These are phyloP conservation scores for Trachythela sp. DNA, from an alignment of 64 coral and sea anemone species.

Conservation along the genomic window DNA sequence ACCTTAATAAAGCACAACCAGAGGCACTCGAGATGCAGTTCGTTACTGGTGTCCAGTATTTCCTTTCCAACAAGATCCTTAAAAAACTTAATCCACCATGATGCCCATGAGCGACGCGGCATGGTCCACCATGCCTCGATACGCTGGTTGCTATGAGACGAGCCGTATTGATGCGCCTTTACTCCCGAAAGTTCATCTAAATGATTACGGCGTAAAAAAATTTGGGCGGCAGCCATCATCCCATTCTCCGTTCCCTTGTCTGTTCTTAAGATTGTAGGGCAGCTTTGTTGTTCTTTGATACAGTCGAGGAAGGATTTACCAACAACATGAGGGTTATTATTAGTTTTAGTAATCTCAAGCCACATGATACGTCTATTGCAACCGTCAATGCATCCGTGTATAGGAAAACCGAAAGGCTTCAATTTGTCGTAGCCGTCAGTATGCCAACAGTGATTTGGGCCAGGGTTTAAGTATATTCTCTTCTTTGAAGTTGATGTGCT, in stretches of 20 bases:
- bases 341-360: slow-evolving; percentile 21
- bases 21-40: background rate
- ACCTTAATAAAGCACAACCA: background rate
- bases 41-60: background rate
- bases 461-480: background rate
- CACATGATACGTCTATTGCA: slow-evolving; percentile 14
- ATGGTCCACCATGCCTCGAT: background rate
- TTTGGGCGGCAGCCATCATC: background rate
- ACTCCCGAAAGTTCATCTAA: background rate
- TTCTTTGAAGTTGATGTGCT: background rate
- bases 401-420: background rate
- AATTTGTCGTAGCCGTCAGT: background rate
- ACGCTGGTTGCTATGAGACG: too few species aligned
- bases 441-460: background rate
- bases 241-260: slow-evolving; percentile 33
- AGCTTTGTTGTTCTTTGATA: background rate
- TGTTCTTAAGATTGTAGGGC: background rate
- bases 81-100: background rate
- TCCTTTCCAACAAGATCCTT: background rate
- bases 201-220: background rate
- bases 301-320: too few species aligned
- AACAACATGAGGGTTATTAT: too few species aligned
- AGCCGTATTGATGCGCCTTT: background rate
- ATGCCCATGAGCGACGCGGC: background rate
- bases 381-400: slow-evolving; percentile 34